Evolutionary conservation across 1,140 invertebrate genomes (phyloP).

Genomic region (Brachystomella parvula): DNA sequence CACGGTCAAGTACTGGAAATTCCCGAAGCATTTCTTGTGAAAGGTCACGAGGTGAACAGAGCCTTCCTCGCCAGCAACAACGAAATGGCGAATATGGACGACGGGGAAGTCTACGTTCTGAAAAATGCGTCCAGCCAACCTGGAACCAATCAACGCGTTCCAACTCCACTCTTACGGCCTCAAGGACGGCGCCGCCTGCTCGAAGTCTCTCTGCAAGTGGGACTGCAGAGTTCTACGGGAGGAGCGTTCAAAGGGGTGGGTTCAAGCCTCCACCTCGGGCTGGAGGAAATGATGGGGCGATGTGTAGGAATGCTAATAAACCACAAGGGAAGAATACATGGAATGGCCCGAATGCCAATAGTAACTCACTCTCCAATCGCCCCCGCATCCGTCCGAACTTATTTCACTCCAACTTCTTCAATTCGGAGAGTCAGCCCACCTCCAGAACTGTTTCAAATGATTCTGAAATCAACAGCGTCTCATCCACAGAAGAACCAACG

Average conservation of each 20-base stretch:
- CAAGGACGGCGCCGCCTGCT: background rate
- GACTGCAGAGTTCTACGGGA: constrained; percentile 29
- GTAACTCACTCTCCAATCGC: constrained; percentile 7
- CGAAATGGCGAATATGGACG: background rate
- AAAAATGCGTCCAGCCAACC: background rate
- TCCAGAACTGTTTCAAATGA: background rate
- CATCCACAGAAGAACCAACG: background rate
- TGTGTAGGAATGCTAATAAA: background rate
- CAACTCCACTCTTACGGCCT: constrained; percentile 8
- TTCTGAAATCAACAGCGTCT: constrained; percentile 7
- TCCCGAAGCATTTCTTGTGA: constrained; percentile 26
- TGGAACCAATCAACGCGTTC: background rate
- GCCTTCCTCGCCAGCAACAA: background rate
- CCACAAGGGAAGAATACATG: constrained; percentile 35
- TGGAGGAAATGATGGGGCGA: background rate
- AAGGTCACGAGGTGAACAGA: constrained; percentile 2
- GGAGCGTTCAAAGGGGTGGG: background rate
- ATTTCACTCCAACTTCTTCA: constrained; percentile 29
- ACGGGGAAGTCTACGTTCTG: background rate
- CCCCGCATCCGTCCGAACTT: constrained; percentile 28
- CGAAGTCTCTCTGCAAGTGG: constrained; percentile 34
- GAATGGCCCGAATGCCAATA: constrained; percentile 21
- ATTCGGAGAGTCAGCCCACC: background rate
- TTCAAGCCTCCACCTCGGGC: constrained; percentile 1
- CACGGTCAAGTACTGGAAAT: background rate